Base-by-base conservation (phyloP, 2,113 vertebrate genomes). In the Anolis carolinensis region DNA sequence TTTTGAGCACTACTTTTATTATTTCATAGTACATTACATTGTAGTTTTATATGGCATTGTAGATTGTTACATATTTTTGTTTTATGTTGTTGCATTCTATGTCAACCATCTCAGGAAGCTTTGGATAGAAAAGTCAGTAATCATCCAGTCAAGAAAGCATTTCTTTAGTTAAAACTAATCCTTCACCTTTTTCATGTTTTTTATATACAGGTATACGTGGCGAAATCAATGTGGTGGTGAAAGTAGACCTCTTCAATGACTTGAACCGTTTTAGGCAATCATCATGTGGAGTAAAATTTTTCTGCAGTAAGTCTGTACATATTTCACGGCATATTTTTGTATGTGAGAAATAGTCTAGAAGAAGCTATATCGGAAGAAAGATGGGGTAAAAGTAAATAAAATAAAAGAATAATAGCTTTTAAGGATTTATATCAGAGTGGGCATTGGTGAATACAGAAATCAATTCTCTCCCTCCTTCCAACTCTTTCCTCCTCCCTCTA, bases 161-260 rank as follows among this genome's bases (percentile, higher is more conserved):
- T 34, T 72, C 20, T 50, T 16, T 0, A 36, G 10, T 88, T 14
- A 14, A 74, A 65, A 13, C 5, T 79, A 25, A n/a, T 88, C 85
- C 25, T 89, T 3, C 2, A 62, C 6, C 79, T 87, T 63, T 0
- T 0, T 78, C 1, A 0, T 6, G 39, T 88, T 93, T 89, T 92
- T 39, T 23, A 79, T 83, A 34, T 88, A 2, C 81, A 99, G 98
- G 99, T 93, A 99, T 99, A 87, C 96, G 99, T 91, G 99, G 98
- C 14, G 99, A 99, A 94, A 99, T 99, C 84, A 99, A 98, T 50
- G 97, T 99, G 32, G 95, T 98, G 25, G 98, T 99, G 87, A 99
- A 99, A 95, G 99, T 99, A 82, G 99, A 99, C 89, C 98, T 99
- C 91, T 99, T 99, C 93, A 99, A 99, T 75, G 98, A 99, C 91